A percentile compares a stretch with the other conserved stretches of the same genome.
These are phyloP conservation scores for Drosophila anomelani DNA, from an alignment of 2,888 invertebrate species.

Conservation along the genomic window DNA sequence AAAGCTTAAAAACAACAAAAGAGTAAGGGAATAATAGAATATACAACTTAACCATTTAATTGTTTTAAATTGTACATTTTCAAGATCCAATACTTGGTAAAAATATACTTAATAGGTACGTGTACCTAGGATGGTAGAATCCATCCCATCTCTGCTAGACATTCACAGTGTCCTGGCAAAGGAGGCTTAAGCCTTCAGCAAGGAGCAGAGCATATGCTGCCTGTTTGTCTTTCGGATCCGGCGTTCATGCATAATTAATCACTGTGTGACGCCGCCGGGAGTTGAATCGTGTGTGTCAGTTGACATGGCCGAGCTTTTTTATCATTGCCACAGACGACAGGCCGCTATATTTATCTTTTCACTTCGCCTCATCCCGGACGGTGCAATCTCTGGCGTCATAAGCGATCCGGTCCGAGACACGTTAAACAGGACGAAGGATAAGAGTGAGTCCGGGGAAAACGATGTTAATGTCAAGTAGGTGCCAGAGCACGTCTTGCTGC, in stretches of 20 bases:
- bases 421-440: background rate
- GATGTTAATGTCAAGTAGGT: slow-evolving; percentile 49
- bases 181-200: slow-evolving; percentile 34
- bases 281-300: slow-evolving; percentile 59
- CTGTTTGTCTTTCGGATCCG: slow-evolving; percentile 50
- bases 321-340: slow-evolving; percentile 57
- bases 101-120: background rate
- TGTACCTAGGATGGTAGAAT: background rate
- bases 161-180: slow-evolving; percentile 6
- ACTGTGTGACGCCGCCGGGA: slow-evolving; percentile 60
- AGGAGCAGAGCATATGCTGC: slow-evolving; percentile 39
- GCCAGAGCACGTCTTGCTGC: slow-evolving; percentile 53
- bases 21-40: no score
- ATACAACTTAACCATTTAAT: background rate
- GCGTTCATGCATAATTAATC: slow-evolving; percentile 74
- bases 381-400: slow-evolving; percentile 48
- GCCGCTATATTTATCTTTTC: slow-evolving; percentile 70
- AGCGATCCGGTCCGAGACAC: slow-evolving; percentile 23
- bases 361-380: slow-evolving; percentile 30
- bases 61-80: no score
- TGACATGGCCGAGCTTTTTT: slow-evolving; percentile 71
- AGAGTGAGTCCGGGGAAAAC: slow-evolving; percentile 5
- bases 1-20: no score
- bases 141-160: slow-evolving; percentile 5
- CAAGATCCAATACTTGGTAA: background rate